Percentiles rank a stretch among this genome's conserved stretches.
phyloP scores from a whole-genome alignment of 1,140 invertebrate genomes.

The Drosophila nebulosa region DNA sequence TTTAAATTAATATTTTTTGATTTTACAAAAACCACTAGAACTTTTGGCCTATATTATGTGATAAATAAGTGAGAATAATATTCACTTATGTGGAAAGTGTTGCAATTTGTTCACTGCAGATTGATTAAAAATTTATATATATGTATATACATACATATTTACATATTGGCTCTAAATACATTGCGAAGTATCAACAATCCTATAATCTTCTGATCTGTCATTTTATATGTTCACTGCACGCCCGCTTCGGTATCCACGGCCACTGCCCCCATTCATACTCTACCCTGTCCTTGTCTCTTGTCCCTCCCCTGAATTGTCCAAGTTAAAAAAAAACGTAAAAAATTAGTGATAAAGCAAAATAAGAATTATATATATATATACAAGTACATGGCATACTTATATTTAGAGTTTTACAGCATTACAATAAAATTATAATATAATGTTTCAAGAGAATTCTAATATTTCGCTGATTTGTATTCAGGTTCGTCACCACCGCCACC shows the following conservation, averaged over 20 bases:
- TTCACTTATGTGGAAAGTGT: not conserved
- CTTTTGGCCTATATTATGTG: constrained; percentile 26
- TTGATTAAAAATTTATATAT: too few species aligned
- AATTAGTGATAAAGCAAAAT: constrained; percentile 38
- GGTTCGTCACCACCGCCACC: constrained; percentile 82
- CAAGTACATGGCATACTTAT: constrained; percentile 54
- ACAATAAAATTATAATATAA: constrained; percentile 68
- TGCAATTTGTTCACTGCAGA: not conserved
- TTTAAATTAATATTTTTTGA: not conserved
- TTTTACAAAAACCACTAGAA: not conserved
- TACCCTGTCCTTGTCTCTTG: not conserved
- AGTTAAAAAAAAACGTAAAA: not conserved
- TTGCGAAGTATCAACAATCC: constrained; percentile 7
- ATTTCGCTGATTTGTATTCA: constrained; percentile 82
- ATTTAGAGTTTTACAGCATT: constrained; percentile 74
- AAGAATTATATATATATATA: constrained; percentile 39
- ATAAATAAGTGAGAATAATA: constrained; percentile 36
- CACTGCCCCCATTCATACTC: not conserved
- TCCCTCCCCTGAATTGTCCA: not conserved
- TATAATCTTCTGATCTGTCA: not conserved
- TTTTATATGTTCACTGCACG: not conserved
- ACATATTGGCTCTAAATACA: too few species aligned
- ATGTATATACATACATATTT: too few species aligned
- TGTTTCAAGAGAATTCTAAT: constrained; percentile 77
- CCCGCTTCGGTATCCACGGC: not conserved